These are phyloP conservation scores for Lithophane ornitopus DNA, from an alignment of 2,888 invertebrate genomes.

Conservation along the genomic window DNA sequence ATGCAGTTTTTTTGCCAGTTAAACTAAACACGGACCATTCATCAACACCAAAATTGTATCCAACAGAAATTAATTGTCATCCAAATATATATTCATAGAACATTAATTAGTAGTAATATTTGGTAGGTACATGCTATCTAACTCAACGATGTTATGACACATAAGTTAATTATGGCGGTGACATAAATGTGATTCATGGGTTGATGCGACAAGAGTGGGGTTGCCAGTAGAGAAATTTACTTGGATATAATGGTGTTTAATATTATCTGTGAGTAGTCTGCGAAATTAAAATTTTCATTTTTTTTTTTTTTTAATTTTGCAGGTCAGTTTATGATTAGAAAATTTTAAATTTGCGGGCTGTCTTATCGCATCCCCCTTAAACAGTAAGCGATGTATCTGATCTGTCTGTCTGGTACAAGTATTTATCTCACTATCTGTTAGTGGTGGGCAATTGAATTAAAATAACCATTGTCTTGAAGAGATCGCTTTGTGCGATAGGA, in stretches of 20 bases:
- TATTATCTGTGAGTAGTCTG: too few species aligned
- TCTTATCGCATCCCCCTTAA: too few species aligned
- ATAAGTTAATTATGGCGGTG: conserved; percentile 64
- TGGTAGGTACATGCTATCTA: conserved; percentile 39
- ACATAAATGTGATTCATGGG: conserved; percentile 64
- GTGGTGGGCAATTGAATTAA: not conserved
- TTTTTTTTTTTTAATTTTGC: too few species aligned
- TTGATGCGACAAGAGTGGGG: conserved; percentile 32
- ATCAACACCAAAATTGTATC: not conserved
- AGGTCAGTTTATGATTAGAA: too few species aligned
- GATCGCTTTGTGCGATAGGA: not conserved
- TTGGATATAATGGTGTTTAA: not conserved
- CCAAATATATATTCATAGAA: not conserved
- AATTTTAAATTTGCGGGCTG: too few species aligned
- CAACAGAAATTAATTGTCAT: conserved; percentile 15
- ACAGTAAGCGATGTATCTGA: not conserved
- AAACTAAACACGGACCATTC: not conserved
- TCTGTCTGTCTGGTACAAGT: not conserved
- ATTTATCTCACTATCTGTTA: conserved; percentile 3
- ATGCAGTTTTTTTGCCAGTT: not conserved
- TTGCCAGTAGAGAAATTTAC: conserved; percentile 40
- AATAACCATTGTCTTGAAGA: not conserved
- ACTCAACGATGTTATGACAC: conserved; percentile 45
- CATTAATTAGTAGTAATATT: conserved; percentile 23
- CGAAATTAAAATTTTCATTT: too few species aligned